Evolutionary conservation across 2,113 vertebrate species (phyloP).

Genomic region (Hippocampus zosterae): DNA sequence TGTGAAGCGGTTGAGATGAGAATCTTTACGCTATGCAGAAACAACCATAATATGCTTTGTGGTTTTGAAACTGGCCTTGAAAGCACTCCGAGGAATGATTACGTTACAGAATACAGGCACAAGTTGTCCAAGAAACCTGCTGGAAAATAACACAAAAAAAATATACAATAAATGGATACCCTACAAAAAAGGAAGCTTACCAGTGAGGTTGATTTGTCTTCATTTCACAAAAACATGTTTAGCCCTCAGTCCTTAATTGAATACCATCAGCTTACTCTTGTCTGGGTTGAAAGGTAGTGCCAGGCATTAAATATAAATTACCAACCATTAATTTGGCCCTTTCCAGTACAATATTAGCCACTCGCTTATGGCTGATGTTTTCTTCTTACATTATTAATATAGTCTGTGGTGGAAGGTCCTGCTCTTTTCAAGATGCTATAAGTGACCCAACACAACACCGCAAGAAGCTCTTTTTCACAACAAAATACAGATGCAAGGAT

Average conservation of each 20-base stretch:
- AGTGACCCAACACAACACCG: background rate
- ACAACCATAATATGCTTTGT: background rate
- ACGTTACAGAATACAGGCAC: background rate
- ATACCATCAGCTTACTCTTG: background rate
- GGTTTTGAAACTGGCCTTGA: background rate
- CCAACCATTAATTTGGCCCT: slow-evolving; percentile 4
- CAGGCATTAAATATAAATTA: background rate
- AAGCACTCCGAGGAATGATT: background rate
- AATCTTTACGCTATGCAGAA: background rate
- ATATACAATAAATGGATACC: background rate
- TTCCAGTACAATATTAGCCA: background rate
- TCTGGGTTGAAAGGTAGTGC: background rate
- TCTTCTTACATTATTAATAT: background rate
- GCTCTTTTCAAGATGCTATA: background rate
- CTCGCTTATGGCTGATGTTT: background rate
- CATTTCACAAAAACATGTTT: background rate
- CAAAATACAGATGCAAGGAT: background rate
- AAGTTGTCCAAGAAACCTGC: background rate
- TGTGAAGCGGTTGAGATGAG: background rate
- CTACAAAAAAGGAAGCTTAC: background rate
- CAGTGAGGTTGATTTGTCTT: background rate
- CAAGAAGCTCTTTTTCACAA: background rate
- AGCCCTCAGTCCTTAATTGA: background rate
- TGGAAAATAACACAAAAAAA: background rate
- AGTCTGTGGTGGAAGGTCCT: background rate